Evolutionary conservation across 1,140 invertebrate species (phyloP).

Genomic region (Riptortus pedestris): DNA sequence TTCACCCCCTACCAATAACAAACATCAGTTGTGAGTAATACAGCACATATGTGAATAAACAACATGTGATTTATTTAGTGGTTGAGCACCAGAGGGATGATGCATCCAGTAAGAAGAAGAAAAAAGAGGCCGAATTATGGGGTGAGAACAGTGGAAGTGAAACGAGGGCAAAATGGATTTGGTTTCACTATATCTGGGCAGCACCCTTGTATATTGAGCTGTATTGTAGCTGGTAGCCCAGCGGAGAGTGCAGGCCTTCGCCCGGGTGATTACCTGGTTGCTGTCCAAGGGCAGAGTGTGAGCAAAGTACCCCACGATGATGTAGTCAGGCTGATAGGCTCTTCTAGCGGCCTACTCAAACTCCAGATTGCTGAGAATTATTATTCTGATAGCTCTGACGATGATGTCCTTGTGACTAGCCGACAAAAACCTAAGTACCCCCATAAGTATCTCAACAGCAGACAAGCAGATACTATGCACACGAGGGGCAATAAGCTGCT

Average conservation of each 20-base stretch:
- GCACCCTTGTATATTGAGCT: slow-evolving; percentile 78
- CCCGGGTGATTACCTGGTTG: slow-evolving; percentile 81
- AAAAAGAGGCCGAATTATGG: slow-evolving; percentile 71
- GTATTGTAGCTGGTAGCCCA: slow-evolving; percentile 72
- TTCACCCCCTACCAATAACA: not conserved
- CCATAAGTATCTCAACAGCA: slow-evolving; percentile 39
- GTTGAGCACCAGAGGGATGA: slow-evolving; percentile 32
- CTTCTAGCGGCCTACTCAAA: slow-evolving; percentile 63
- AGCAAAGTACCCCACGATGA: slow-evolving; percentile 83
- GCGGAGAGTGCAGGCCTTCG: slow-evolving; percentile 75
- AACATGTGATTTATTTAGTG: not conserved
- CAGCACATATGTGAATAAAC: not conserved
- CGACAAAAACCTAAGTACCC: slow-evolving; percentile 53
- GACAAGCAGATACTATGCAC: slow-evolving; percentile 36
- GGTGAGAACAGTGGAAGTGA: slow-evolving; percentile 73
- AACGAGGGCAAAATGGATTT: slow-evolving; percentile 72
- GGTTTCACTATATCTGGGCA: slow-evolving; percentile 91
- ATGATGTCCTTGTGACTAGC: slow-evolving; percentile 47
- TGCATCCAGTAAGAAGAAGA: slow-evolving; percentile 60
- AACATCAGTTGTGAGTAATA: not conserved
- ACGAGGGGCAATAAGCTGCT: slow-evolving; percentile 45
- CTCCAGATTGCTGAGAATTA: slow-evolving; percentile 82
- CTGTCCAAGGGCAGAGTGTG: slow-evolving; percentile 82
- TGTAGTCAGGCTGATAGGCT: slow-evolving; percentile 80
- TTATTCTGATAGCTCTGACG: slow-evolving; percentile 74